Conservation (phyloP, 2,113 vertebrate species). For the Gadus macrocephalus region DNA sequence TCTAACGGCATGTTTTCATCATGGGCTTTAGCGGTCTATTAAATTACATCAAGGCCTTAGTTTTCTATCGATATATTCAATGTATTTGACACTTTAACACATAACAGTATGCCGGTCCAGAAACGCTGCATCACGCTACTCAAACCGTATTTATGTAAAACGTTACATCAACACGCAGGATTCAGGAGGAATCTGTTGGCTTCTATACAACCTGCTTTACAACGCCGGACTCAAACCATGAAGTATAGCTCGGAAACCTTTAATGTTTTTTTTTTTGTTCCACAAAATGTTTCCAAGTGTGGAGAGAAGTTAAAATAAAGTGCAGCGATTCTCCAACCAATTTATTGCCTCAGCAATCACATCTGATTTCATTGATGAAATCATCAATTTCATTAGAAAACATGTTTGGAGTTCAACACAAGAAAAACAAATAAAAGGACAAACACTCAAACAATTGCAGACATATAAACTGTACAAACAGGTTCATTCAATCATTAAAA, state of each 20-base stretch:
- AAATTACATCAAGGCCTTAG: too few species aligned
- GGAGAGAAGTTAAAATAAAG: constrained; percentile 28
- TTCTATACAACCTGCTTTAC: background rate
- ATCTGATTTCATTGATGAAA: too few species aligned
- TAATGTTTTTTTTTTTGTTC: constrained; percentile 41
- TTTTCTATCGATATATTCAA: too few species aligned
- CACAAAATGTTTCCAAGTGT: constrained; percentile 12
- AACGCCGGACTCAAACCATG: constrained; percentile 13
- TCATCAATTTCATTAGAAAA: constrained; percentile 54
- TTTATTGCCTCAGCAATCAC: constrained; percentile 66
- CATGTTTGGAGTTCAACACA: constrained; percentile 26
- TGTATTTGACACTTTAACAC: too few species aligned
- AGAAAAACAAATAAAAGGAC: constrained; percentile 24
- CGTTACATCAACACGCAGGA: background rate
- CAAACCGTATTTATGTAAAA: too few species aligned
- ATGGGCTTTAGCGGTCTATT: too few species aligned
- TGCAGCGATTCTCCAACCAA: constrained; percentile 41
- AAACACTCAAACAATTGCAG: constrained; percentile 28
- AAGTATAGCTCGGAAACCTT: constrained; percentile 32
- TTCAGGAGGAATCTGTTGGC: background rate
- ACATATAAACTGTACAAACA: constrained; percentile 56
- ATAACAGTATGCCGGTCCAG: too few species aligned
- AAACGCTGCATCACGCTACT: too few species aligned
- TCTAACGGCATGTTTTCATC: too few species aligned
- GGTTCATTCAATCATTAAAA: constrained; percentile 56